Evolutionary conservation across 1,140 invertebrate species (phyloP).

Genomic region (Solen grandis): DNA sequence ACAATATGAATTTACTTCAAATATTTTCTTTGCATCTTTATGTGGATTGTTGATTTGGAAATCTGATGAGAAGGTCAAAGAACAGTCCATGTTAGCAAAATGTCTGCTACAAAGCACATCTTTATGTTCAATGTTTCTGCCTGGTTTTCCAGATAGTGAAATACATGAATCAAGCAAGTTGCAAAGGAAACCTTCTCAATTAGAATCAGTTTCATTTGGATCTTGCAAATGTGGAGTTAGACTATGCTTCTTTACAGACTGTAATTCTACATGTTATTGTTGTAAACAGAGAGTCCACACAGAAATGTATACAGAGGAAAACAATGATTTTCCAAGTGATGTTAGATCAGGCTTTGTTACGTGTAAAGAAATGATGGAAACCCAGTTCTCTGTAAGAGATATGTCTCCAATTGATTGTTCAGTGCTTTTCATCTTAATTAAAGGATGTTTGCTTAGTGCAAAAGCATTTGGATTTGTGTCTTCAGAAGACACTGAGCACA

Average conservation of each 20-base stretch:
- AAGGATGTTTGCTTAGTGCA: conserved; percentile 20
- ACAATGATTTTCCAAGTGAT: neutral
- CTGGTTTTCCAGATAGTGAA: neutral
- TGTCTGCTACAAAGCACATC: neutral
- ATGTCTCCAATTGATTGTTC: neutral
- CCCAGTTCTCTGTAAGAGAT: neutral
- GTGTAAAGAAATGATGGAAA: neutral
- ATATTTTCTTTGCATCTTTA: neutral
- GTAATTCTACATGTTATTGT: neutral
- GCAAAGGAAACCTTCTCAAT: no score
- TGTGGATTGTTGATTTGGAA: neutral
- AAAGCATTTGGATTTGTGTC: neutral
- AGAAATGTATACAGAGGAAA: neutral
- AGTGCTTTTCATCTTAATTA: conserved; percentile 6
- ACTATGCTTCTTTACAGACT: no score
- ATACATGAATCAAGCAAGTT: neutral
- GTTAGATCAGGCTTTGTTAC: neutral
- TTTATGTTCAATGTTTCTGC: neutral
- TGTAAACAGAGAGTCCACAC: neutral
- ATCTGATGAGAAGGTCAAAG: neutral
- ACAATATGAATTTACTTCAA: neutral
- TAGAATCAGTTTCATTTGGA: no score
- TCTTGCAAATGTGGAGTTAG: no score
- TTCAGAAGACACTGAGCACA: neutral
- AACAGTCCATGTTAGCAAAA: neutral